Base-by-base conservation (phyloP, 2,113 vertebrate genomes). In the Hippocampus abdominalis region DNA sequence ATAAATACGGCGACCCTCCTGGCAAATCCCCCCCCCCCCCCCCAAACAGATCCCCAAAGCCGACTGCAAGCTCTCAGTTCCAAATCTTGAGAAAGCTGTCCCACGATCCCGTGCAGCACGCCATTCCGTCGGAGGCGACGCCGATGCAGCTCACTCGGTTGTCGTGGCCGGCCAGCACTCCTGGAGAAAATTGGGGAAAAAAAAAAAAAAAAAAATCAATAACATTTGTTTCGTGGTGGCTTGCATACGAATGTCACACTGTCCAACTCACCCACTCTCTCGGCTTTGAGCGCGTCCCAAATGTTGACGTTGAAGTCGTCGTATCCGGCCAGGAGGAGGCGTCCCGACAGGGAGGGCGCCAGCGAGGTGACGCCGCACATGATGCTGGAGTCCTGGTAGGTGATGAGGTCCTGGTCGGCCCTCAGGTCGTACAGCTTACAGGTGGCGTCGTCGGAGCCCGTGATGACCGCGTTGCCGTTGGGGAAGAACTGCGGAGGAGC, bases 71-170 rank as follows among this genome's bases (percentile, higher is more conserved):
- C 59, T 72, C 67, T 91, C 91, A 99, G 89, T 99, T 99, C 97
- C 97, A 99, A 74, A 99, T 89, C 89, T 99, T 99, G 84, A 99
- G 94, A 91, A 99, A 99, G 91, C 95, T 99, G 87, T 98, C 97
- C 96, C 97, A 99, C 85, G 97, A 98, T 73, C 97, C 97, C 0
- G 97, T 99, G 78, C 96, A 95, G 74, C 94, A 94, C 0, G 97
- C 97, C 97, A 97, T 98, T 29, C 97, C 97, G 0, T 99, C 96
- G 0, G 93, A 65, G 0, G 96, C 94, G 68, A 98, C 94, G 0
- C 97, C 97, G 53, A 98, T 92, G 74, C 97, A 99, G 92, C 96
- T 98, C 80, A 99, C 96, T 65, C 97, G 93, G 91, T 99, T 99
- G 86, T 99, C 97, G 0, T 99, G 97, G 73, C 97, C 97, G 2